Percentiles rank a stretch among this genome's conserved stretches.
phyloP scores from a whole-genome alignment of 1,140 invertebrate genomes.

The Listronotus oregonensis region DNA sequence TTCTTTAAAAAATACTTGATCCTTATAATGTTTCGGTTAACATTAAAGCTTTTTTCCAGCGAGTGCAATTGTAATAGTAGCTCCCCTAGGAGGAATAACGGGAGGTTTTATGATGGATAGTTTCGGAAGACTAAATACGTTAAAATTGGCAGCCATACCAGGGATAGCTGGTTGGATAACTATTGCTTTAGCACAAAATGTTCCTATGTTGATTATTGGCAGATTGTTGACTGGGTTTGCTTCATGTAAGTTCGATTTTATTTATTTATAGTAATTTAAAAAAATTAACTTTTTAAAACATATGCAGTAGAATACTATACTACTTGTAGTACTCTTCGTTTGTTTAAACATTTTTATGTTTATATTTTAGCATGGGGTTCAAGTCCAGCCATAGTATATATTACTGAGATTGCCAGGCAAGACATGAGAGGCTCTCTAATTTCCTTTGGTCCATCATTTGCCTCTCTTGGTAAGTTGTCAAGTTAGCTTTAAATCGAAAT shows the following conservation, averaged over 20 bases:
- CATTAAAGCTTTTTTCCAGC: slow-evolving; percentile 57
- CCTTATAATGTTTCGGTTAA: no score
- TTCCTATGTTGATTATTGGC: slow-evolving; percentile 63
- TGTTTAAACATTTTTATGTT: no score
- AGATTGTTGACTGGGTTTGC: slow-evolving; percentile 67
- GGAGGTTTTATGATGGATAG: slow-evolving; percentile 66
- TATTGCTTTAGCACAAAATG: slow-evolving; percentile 60
- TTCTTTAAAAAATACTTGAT: no score
- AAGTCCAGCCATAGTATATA: slow-evolving; percentile 66
- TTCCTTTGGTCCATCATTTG: slow-evolving; percentile 40
- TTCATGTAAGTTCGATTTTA: slow-evolving; percentile 49
- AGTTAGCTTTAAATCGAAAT: slow-evolving; percentile 49
- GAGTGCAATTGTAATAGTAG: slow-evolving; percentile 62
- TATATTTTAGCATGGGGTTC: slow-evolving; percentile 58
- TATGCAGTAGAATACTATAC: no score
- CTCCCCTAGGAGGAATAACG: slow-evolving; percentile 62
- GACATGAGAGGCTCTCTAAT: slow-evolving; percentile 63
- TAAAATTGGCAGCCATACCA: slow-evolving; percentile 66
- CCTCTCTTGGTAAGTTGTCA: slow-evolving; percentile 48
- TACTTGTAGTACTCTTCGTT: not conserved
- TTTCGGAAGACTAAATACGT: slow-evolving; percentile 66
- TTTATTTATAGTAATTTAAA: no score
- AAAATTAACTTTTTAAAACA: no score
- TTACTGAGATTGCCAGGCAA: slow-evolving; percentile 64
- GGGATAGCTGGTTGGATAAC: slow-evolving; percentile 67